Evolutionary conservation across 2,888 invertebrate species (phyloP), one percentile per base, ranked within the genome.

Genomic region (Auanema sp.): DNA sequence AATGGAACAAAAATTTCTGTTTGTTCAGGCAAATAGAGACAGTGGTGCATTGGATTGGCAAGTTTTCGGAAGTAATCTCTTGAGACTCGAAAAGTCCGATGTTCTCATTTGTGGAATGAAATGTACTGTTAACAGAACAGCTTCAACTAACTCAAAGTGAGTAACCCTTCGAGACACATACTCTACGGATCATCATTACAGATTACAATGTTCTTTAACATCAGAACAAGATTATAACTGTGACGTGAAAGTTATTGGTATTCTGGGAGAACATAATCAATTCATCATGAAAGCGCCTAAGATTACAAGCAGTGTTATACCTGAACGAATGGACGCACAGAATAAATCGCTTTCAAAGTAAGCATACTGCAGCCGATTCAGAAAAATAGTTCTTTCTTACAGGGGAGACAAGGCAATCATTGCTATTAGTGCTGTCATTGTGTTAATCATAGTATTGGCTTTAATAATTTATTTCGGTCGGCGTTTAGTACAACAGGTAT

Each of bases 21-120:
- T 21, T 21, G 47, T 62, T 62, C 43, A 62, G 62, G 62, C 62
- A 14, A 62, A 62, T 44, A n/a, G 62, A 21, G 50, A 57, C 5
- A 14, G 44, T 24, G 57, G 57, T 41, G 43, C 25, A 43, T 57
- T 53, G 23, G 62, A 62, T 43, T 62, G 62, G 62, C 50, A 62
- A 50, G 43, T 62, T 24, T 57, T 57, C 42, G 62, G 62, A 5
- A 33, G 24, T 8, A 49, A 62, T 44, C 18, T 62, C 16, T 18
- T 33, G 14, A 56, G 56, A 56, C 23, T 62, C 21, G 23, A 50
- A 43, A 43, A 62, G 18, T 23, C n/a, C 12, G 18, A 50, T 3
- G 49, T 62, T 6, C 53, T 57, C 14, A 57, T 62, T 18, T 62
- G 62, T 25, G 24, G 57, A 25, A 40, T 41, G 12, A 41, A 49